These are phyloP conservation scores for Ophiodon elongatus DNA, from an alignment of 2,113 vertebrate species.

Conservation along the genomic window DNA sequence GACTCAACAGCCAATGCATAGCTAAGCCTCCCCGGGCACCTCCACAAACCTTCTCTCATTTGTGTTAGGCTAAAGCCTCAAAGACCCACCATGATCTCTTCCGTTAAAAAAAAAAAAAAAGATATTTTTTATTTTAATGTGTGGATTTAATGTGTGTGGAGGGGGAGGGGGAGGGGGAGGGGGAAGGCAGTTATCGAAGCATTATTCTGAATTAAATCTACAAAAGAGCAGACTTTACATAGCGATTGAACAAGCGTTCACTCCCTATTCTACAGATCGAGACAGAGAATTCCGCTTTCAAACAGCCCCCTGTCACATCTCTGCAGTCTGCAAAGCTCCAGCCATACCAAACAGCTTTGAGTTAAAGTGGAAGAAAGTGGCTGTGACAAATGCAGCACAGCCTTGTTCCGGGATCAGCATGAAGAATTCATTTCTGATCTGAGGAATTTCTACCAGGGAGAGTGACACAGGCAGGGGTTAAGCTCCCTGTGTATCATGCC, in stretches of 20 bases:
- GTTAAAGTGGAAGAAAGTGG: constrained; percentile 78
- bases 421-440: constrained; percentile 81
- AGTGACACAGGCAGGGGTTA: constrained; percentile 77
- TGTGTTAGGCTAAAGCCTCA: constrained; percentile 61
- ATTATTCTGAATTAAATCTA: constrained; percentile 31
- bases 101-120: not conserved
- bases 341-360: constrained; percentile 75
- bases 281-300: constrained; percentile 39
- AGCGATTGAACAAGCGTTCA: constrained; percentile 22
- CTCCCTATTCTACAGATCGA: constrained; percentile 42
- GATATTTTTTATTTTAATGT: not conserved
- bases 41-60: constrained; percentile 68
- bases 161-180: too few species aligned
- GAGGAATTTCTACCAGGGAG: constrained; percentile 60
- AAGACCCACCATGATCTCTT: constrained; percentile 52
- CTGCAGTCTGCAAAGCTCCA: constrained; percentile 64
- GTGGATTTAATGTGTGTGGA: not conserved
- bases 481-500: constrained; percentile 65
- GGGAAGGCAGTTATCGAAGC: not conserved
- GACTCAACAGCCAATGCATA: constrained; percentile 74
- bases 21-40: constrained; percentile 75
- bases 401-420: constrained; percentile 79
- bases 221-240: constrained; percentile 34
- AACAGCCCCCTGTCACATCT: constrained; percentile 68
- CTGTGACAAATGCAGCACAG: constrained; percentile 80